phyloP scores from a whole-genome alignment of 2,797 vertebrate species.

The Bovichtus diacanthus region DNA sequence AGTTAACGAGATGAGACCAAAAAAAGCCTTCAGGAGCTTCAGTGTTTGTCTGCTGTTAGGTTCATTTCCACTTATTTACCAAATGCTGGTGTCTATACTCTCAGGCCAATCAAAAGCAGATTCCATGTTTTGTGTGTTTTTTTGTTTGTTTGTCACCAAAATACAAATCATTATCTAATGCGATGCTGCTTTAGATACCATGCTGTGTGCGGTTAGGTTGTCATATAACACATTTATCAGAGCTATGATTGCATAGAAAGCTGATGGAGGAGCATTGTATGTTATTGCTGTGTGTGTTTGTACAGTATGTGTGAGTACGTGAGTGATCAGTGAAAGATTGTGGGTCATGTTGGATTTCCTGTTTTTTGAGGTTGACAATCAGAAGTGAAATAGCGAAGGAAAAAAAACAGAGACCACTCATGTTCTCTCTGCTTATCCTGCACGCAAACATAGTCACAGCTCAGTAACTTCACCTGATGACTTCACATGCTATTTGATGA shows the following conservation, averaged over 20 bases:
- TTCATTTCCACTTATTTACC: background rate
- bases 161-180: background rate
- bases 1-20: conserved; percentile 45
- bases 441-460: conserved; percentile 1
- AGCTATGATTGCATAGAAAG: conserved; percentile 23
- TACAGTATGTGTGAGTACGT: conserved; percentile 34
- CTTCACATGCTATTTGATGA: background rate
- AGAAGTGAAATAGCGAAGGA: conserved; percentile 71
- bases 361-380: conserved; percentile 84
- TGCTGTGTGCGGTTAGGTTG: background rate
- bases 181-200: background rate
- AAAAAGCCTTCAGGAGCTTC: background rate
- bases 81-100: background rate
- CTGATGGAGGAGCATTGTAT: conserved; percentile 1
- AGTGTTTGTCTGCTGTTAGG: background rate
- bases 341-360: conserved; percentile 82
- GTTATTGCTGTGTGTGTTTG: conserved; percentile 40
- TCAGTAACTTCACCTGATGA: background rate
- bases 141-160: background rate
- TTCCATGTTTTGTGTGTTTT: background rate
- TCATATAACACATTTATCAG: background rate
- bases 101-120: background rate
- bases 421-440: conserved; percentile 38
- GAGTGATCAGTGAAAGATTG: conserved; percentile 77
- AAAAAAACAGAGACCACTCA: conserved; percentile 66